Percentiles rank a stretch among this genome's conserved stretches.
Conservation (phyloP, 2,797 vertebrate genomes). For the Leptodactylus fallax region DNA sequence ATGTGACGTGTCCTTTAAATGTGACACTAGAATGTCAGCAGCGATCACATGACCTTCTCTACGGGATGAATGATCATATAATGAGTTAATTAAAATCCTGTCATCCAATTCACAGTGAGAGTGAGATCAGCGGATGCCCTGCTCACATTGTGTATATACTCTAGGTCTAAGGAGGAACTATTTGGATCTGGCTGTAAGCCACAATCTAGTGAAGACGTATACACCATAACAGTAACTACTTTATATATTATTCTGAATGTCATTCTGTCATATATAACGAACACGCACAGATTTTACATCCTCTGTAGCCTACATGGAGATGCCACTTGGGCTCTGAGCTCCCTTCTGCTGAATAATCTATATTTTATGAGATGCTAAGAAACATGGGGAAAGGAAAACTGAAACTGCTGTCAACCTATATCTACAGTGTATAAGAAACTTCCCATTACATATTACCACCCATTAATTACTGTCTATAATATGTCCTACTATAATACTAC, state of each 20-base stretch:
- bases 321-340: not conserved
- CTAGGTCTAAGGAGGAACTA: not conserved
- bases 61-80: not conserved
- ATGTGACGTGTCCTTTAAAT: not conserved
- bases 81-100: constrained; percentile 22
- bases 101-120: not conserved
- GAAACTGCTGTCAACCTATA: no score
- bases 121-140: not conserved
- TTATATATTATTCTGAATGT: not conserved
- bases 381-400: not conserved
- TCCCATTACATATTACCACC: not conserved
- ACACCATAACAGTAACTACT: no score
- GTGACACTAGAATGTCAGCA: constrained; percentile 7
- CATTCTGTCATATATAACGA: not conserved
- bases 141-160: no score
- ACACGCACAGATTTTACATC: not conserved
- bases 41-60: not conserved
- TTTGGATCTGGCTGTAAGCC: not conserved
- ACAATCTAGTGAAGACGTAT: no score
- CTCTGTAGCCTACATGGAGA: not conserved
- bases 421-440: no score
- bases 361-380: not conserved
- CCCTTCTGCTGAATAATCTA: not conserved
- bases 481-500: not conserved
- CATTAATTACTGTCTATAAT: not conserved